Base-by-base conservation (phyloP, 2,113 vertebrate species). In the Macaca mulatta region DNA sequence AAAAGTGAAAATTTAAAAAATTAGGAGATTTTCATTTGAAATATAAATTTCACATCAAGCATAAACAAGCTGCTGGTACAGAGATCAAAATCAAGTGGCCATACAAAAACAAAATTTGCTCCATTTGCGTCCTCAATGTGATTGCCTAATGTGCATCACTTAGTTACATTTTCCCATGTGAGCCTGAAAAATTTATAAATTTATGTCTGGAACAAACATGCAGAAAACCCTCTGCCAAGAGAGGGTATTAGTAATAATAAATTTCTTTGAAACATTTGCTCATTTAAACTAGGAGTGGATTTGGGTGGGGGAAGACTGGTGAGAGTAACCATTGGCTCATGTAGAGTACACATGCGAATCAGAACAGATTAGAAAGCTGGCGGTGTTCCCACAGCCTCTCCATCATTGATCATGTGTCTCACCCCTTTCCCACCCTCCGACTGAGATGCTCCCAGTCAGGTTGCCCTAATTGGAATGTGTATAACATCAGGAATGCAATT, bases 181-280 rank as follows among this genome's bases (percentile, higher is more conserved):
- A 22, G 78, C 32, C 13, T 40, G 40, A 45, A 14, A 50, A 78
- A 43, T 10, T 43, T 70, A 81, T 13, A 43, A 50, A 50, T 50
- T 50, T 50, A 13, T 50, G 3, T 79, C 32, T 61, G 4, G 50
- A 93, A 69, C 48, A 6, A 48, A 0, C 27, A 50, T 57, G 48
- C 81, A 89, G 55, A 94, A 94, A 91, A 88, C 22, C 17, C 50
- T 83, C 27, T 89, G 61, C 43, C 22, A 48, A 45, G 30, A 96
- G 45, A 74, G 13, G 18, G 6, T 23, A 45, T 86, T 83, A 90
- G 10, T 79, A 38, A 87, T 80, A 38, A 48, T 23, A 80, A 64
- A 20, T 16, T 78, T 55, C 40, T 17, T 32, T 55, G 18, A 69
- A 85, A 81, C 8, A 83, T 61, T 48, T 50, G 10, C 14, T 67